Evolutionary conservation across 2,113 vertebrate genomes (phyloP).

Genomic region (Pachycephala philippinensis): DNA sequence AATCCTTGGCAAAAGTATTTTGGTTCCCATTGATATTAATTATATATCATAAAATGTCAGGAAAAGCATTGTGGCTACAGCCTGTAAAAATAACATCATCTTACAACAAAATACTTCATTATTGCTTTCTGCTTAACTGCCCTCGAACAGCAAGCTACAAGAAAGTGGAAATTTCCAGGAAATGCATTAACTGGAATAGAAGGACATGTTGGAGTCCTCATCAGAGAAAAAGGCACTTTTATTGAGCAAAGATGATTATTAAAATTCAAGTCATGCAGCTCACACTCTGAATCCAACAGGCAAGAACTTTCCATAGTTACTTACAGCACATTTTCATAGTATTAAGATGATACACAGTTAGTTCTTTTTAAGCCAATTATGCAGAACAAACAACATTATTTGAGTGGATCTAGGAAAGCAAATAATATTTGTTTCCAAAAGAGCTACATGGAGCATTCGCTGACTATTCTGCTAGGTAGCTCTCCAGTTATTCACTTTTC

Average conservation of each 20-base stretch:
- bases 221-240: not conserved
- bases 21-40: not conserved
- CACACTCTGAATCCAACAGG: not conserved
- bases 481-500: not conserved
- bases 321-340: not conserved
- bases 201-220: not conserved
- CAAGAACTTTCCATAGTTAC: not conserved
- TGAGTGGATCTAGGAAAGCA: not conserved
- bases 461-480: not conserved
- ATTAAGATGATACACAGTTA: not conserved
- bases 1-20: not conserved
- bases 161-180: not conserved
- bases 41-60: not conserved
- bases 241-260: not conserved
- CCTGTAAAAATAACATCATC: not conserved
- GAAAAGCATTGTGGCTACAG: not conserved
- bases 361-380: not conserved
- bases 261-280: slow-evolving; percentile 10
- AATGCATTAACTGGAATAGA: not conserved
- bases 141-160: not conserved
- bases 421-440: not conserved
- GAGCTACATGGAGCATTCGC: not conserved
- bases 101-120: not conserved
- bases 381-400: slow-evolving; percentile 24
- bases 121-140: not conserved